phyloP scores from a whole-genome alignment of 2,888 invertebrate genomes.

The Gymnosoma rotundatum region DNA sequence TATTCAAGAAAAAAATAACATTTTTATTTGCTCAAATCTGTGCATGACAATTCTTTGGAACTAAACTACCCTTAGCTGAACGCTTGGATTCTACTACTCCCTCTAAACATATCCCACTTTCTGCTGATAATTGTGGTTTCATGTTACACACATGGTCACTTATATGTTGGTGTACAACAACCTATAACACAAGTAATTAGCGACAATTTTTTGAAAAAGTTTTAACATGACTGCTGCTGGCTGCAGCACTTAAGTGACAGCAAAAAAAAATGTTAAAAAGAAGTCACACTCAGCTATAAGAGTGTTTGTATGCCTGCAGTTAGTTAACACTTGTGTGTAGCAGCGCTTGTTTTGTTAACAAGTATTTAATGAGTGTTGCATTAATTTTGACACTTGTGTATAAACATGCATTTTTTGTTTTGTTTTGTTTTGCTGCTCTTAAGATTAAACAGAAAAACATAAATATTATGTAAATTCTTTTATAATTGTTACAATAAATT shows the following conservation, averaged over 20 bases:
- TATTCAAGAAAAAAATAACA: neutral
- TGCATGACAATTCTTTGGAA: neutral
- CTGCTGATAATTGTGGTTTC: slow-evolving; percentile 77
- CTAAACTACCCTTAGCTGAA: slow-evolving; percentile 54
- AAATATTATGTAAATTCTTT: slow-evolving; percentile 58
- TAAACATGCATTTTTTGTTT: slow-evolving; percentile 63
- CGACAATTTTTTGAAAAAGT: slow-evolving; percentile 75
- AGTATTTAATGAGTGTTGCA: slow-evolving; percentile 78
- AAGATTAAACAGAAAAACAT: slow-evolving; percentile 22
- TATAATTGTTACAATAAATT: slow-evolving; percentile 49
- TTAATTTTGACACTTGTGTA: slow-evolving; percentile 73
- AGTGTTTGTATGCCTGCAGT: slow-evolving; percentile 41
- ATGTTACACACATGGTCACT: slow-evolving; percentile 78
- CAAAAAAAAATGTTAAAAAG: slow-evolving; percentile 46
- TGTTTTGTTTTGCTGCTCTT: neutral
- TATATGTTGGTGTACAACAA: slow-evolving; percentile 32
- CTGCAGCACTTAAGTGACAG: slow-evolving; percentile 37
- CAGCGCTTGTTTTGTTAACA: slow-evolving; percentile 73
- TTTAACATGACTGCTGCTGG: slow-evolving; percentile 40
- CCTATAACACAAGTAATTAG: slow-evolving; percentile 74
- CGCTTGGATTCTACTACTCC: neutral
- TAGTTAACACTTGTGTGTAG: slow-evolving; percentile 28
- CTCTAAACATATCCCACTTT: neutral
- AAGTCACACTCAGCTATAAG: slow-evolving; percentile 46
- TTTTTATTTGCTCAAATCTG: too few species aligned